Percentiles rank a stretch among this genome's conserved stretches.
Conservation (phyloP, 2,113 vertebrate genomes). For the Clarias macrocephalus region DNA sequence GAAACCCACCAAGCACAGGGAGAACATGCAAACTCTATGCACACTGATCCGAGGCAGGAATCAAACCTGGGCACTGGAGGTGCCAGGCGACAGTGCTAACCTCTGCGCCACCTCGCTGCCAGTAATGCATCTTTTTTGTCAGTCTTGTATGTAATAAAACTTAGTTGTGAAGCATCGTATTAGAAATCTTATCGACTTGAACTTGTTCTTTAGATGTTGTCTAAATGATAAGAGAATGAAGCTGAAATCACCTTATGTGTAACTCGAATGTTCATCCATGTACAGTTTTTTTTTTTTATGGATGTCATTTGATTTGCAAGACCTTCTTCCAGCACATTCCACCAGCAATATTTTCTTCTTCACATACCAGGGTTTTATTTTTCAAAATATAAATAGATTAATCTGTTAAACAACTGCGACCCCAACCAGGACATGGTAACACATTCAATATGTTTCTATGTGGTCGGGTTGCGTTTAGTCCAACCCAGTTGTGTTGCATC, state of each 20-base stretch:
- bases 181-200: neutral
- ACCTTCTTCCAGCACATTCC: neutral
- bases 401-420: neutral
- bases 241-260: no score
- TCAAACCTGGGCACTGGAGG: no score
- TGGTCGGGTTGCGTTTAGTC: no score
- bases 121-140: no score
- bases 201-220: neutral
- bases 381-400: neutral
- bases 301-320: neutral
- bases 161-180: neutral
- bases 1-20: no score
- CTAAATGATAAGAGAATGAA: neutral
- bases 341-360: neutral
- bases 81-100: no score
- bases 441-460: no score
- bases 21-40: no score
- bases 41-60: no score
- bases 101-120: no score
- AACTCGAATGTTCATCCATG: neutral
- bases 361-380: neutral
- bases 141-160: neutral
- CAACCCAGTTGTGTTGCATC: no score
- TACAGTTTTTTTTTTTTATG: neutral
- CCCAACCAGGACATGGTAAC: neutral